A percentile compares a stretch with the other conserved stretches of the same genome.
Conservation (phyloP, 2,888 invertebrate species). For the Pseudoips prasinana region DNA sequence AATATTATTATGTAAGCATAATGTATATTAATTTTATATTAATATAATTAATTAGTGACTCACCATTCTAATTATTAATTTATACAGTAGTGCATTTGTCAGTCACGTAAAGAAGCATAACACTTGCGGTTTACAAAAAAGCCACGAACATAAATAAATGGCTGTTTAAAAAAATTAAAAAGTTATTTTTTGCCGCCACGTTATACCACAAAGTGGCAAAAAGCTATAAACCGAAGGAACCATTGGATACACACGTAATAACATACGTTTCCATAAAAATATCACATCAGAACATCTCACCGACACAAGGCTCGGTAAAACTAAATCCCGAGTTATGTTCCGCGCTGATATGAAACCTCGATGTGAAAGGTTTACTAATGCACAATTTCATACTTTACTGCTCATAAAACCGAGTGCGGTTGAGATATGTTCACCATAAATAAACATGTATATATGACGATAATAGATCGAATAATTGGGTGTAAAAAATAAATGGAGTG, state of each 20-base stretch:
- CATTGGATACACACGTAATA: conserved; percentile 49
- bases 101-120: too few relatives aligned
- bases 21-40: too few relatives aligned
- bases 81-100: too few relatives aligned
- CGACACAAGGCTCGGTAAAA: conserved; percentile 62
- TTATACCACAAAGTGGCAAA: conserved; percentile 60
- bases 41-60: too few relatives aligned
- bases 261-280: conserved; percentile 69
- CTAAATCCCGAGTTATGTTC: conserved; percentile 70
- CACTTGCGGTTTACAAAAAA: too few relatives aligned
- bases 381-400: conserved; percentile 74
- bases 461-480: conserved; percentile 73
- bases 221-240: conserved; percentile 59
- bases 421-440: conserved; percentile 63
- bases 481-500: conserved; percentile 60
- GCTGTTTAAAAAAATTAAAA: conserved; percentile 7
- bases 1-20: too few relatives aligned
- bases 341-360: conserved; percentile 55
- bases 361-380: conserved; percentile 75
- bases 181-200: conserved; percentile 24
- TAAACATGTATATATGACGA: conserved; percentile 66
- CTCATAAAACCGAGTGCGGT: conserved; percentile 65
- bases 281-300: conserved; percentile 55
- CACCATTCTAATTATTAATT: too few relatives aligned
- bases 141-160: conserved; percentile 7